Evolutionary conservation across 2,888 invertebrate species (phyloP).

Genomic region (Pollenia angustigena): DNA sequence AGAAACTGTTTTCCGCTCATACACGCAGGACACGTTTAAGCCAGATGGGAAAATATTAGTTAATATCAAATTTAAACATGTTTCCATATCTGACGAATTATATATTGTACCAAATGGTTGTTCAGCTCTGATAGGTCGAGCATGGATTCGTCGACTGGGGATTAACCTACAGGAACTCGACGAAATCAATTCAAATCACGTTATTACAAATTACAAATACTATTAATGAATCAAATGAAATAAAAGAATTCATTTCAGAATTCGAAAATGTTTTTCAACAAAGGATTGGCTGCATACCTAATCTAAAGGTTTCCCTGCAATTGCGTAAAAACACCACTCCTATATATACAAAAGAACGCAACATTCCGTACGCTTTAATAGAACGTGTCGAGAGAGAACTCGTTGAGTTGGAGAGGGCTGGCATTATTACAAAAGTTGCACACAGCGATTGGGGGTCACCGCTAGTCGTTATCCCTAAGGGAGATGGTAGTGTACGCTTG

Average conservation of each 20-base stretch:
- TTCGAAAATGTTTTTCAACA: background rate
- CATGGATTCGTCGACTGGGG: background rate
- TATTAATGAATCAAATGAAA: background rate
- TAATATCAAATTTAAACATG: constrained; percentile 1
- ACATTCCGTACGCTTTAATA: constrained; percentile 47
- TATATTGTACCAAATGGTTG: background rate
- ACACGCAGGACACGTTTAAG: background rate
- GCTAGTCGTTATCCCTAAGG: constrained; percentile 59
- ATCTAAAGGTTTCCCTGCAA: constrained; percentile 19
- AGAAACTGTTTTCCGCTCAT: background rate
- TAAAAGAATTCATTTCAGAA: background rate
- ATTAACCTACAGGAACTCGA: too few relatives aligned
- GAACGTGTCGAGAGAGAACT: constrained; percentile 15
- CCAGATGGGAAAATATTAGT: constrained; percentile 13
- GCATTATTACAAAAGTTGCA: constrained; percentile 24
- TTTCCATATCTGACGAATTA: background rate
- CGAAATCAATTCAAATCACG: background rate
- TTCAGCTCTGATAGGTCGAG: background rate
- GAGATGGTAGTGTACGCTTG: constrained; percentile 39
- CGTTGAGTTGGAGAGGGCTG: constrained; percentile 17
- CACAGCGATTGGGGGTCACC: background rate
- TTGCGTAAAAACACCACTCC: constrained; percentile 42
- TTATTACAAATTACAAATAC: background rate
- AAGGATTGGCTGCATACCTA: background rate
- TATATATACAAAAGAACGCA: constrained; percentile 35